phyloP scores from a whole-genome alignment of 1,140 invertebrate species.

The Drosophila ficusphila region DNA sequence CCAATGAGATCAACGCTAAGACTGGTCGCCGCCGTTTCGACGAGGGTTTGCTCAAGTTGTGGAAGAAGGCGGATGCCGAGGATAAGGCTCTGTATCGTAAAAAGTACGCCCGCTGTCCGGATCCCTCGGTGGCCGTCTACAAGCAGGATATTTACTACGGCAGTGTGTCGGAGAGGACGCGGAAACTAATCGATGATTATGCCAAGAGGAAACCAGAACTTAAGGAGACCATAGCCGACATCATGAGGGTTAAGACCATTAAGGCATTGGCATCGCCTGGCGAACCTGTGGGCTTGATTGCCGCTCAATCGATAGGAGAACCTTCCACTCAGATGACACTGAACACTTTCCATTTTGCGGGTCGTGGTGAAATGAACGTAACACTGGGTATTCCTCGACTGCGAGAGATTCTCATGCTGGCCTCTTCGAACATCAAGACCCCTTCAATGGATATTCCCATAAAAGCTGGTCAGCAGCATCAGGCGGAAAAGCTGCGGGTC shows the following conservation, averaged over 20 bases:
- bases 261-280: conserved; percentile 93
- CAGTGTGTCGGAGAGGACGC: conserved; percentile 92
- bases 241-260: conserved; percentile 92
- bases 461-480: conserved; percentile 85
- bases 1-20: conserved; percentile 71
- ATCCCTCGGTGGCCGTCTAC: conserved; percentile 89
- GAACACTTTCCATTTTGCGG: conserved; percentile 99
- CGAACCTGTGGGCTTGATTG: conserved; percentile 97
- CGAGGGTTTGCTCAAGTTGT: conserved; percentile 87
- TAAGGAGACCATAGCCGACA: conserved; percentile 86
- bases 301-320: conserved; percentile 98
- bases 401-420: conserved; percentile 98
- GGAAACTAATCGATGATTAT: conserved; percentile 89
- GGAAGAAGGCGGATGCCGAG: conserved; percentile 86
- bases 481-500: conserved; percentile 88
- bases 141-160: conserved; percentile 91
- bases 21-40: conserved; percentile 74
- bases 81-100: conserved; percentile 85
- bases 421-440: conserved; percentile 96
- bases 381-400: conserved; percentile 98
- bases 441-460: conserved; percentile 98
- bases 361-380: conserved; percentile 99
- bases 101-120: conserved; percentile 86
- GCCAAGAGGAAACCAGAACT: conserved; percentile 83
- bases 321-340: conserved; percentile 99